phyloP scores from a whole-genome alignment of 1,140 invertebrate genomes.

The Musca vetustissima region DNA sequence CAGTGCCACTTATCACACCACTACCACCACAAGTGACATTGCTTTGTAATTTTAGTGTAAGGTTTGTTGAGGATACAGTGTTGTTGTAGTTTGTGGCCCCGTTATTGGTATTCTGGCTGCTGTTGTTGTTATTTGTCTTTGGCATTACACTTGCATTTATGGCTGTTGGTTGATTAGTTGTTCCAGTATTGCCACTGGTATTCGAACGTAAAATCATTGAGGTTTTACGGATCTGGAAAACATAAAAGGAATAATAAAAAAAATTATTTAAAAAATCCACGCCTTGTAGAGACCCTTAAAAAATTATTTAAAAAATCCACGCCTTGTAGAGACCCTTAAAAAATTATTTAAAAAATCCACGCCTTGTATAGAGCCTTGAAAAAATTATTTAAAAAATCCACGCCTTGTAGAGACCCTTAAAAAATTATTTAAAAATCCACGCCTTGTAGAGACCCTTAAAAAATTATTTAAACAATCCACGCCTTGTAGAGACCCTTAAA shows the following conservation, averaged over 20 bases:
- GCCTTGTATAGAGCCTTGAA: too few relatives aligned
- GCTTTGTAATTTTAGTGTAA: slow-evolving; percentile 20
- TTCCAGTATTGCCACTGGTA: background rate
- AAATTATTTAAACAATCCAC: too few relatives aligned
- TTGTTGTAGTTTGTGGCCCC: background rate
- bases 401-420: too few relatives aligned
- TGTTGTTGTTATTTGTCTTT: slow-evolving; percentile 8
- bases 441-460: too few relatives aligned
- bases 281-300: too few relatives aligned
- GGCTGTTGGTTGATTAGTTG: background rate
- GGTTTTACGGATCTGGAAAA: slow-evolving; percentile 31
- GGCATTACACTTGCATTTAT: background rate
- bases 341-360: too few relatives aligned
- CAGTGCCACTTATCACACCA: background rate
- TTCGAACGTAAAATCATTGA: slow-evolving; percentile 30
- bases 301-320: too few relatives aligned
- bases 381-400: too few relatives aligned
- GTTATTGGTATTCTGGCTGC: slow-evolving; percentile 2
- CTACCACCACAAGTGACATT: slow-evolving; percentile 16
- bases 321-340: too few relatives aligned
- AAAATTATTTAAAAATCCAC: too few relatives aligned
- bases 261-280: too few relatives aligned
- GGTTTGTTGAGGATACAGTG: slow-evolving; percentile 5
- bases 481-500: too few relatives aligned
- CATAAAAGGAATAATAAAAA: slow-evolving; percentile 1